Evolutionary conservation across 2,888 invertebrate species (phyloP).

Genomic region (Hyalella azteca): DNA sequence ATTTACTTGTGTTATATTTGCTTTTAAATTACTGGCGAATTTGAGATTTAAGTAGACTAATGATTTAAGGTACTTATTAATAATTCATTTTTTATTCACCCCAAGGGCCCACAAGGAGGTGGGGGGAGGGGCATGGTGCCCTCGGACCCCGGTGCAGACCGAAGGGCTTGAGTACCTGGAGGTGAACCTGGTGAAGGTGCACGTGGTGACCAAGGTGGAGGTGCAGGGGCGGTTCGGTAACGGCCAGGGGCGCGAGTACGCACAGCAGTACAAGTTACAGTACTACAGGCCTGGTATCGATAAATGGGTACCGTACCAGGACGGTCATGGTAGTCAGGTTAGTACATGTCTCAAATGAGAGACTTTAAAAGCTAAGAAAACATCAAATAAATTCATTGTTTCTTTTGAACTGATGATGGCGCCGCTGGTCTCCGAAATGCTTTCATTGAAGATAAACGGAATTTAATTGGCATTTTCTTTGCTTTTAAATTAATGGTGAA

Average conservation of each 20-base stretch:
- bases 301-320: constrained; percentile 80
- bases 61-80: too few species aligned
- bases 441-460: too few species aligned
- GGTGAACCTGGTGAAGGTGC: constrained; percentile 77
- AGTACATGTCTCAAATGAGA: background rate
- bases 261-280: constrained; percentile 82
- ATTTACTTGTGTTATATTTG: too few species aligned
- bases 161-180: constrained; percentile 67
- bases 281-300: constrained; percentile 81
- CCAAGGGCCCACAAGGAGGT: constrained; percentile 79
- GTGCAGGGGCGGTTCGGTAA: constrained; percentile 90
- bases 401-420: too few species aligned
- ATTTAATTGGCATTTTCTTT: too few species aligned
- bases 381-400: too few species aligned
- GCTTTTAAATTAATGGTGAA: too few species aligned
- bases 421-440: too few species aligned
- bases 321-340: constrained; percentile 51
- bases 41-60: too few species aligned
- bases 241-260: constrained; percentile 86
- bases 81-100: background rate
- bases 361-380: too few species aligned
- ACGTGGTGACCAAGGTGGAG: constrained; percentile 67
- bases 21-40: too few species aligned
- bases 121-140: constrained; percentile 95
- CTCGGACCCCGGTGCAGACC: constrained; percentile 72